These are phyloP conservation scores for Nylanderia fulva DNA, from an alignment of 1,140 invertebrate species.

Conservation along the genomic window DNA sequence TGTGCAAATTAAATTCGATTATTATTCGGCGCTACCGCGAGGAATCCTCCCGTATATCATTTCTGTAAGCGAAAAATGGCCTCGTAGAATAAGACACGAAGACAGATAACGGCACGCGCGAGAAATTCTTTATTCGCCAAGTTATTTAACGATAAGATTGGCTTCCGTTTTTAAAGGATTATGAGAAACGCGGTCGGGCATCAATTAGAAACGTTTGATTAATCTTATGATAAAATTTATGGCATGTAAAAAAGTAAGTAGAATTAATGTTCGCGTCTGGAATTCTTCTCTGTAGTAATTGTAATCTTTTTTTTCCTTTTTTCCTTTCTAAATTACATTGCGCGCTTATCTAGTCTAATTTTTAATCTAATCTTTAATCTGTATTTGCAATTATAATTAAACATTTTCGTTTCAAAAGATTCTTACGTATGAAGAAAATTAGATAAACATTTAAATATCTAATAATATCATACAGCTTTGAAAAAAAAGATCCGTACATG, in stretches of 20 bases:
- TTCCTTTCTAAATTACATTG: too few relatives aligned
- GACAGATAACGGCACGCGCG: constrained; percentile 23
- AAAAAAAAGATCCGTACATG: too few relatives aligned
- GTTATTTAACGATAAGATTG: constrained; percentile 34
- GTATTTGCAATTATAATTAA: too few relatives aligned
- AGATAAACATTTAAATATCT: too few relatives aligned
- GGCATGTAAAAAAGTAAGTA: background rate
- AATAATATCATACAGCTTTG: too few relatives aligned
- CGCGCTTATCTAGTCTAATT: too few relatives aligned
- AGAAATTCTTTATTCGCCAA: constrained; percentile 24
- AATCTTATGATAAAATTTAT: constrained; percentile 27
- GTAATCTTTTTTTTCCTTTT: background rate
- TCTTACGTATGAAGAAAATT: too few relatives aligned
- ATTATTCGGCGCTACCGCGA: constrained; percentile 33
- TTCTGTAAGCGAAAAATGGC: constrained; percentile 38
- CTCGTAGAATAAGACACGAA: constrained; percentile 19
- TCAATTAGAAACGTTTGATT: constrained; percentile 33
- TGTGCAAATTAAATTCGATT: constrained; percentile 54
- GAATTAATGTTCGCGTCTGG: background rate
- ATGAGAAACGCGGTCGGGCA: background rate
- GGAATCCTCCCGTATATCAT: constrained; percentile 40
- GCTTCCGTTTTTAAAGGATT: constrained; percentile 12
- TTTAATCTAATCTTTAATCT: too few relatives aligned
- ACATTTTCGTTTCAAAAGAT: too few relatives aligned
- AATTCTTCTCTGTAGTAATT: background rate